Evolutionary conservation across 1,140 invertebrate species (phyloP), one percentile per base, ranked within the genome.

Genomic region (Chrysopa pallens): DNA sequence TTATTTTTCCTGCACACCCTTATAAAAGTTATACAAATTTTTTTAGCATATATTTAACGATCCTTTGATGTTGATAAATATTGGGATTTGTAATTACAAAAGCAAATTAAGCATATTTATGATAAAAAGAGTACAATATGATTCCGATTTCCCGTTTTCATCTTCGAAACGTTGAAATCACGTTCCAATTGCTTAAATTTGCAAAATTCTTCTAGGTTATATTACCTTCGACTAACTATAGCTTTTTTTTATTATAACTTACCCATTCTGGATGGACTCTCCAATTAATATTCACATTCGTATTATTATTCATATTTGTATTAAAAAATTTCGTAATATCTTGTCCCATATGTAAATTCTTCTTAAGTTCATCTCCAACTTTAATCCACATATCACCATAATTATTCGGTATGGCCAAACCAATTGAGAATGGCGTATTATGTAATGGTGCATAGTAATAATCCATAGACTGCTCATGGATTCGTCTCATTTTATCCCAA

Each of bases 201-300:
- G n/a, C n/a, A n/a, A n/a, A n/a, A n/a, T n/a, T n/a, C n/a, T n/a
- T n/a, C n/a, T n/a, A n/a, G n/a, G n/a, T n/a, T n/a, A n/a, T n/a
- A n/a, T n/a, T 13, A 38, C 1, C 39, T 39, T 33, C n/a, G n/a
- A n/a, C n/a, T 42, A 42, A 11, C 23, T 29, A 42, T 28, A 38
- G 13, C 11, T 40, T 11, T 27, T 36, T n/a, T n/a, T n/a, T n/a
- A n/a, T n/a, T n/a, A n/a, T n/a, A 23, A 23, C 17, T 28, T 61
- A 61, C 81, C 86, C 88, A 93, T 50, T 85, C 76, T 0, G 86
- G 86, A 67, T 93, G 85, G 12, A 93, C 69, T 54, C 77, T 78
- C 79, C 86, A 93, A 54, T 80, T 78, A 23, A 23, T 23, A 23
- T 23, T 23, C 2, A 23, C 17, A 23, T 23, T 23, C 2, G 17